Base-by-base conservation (phyloP, 35 echinoderm and acorn worm species). In the Diadema setosum region DNA sequence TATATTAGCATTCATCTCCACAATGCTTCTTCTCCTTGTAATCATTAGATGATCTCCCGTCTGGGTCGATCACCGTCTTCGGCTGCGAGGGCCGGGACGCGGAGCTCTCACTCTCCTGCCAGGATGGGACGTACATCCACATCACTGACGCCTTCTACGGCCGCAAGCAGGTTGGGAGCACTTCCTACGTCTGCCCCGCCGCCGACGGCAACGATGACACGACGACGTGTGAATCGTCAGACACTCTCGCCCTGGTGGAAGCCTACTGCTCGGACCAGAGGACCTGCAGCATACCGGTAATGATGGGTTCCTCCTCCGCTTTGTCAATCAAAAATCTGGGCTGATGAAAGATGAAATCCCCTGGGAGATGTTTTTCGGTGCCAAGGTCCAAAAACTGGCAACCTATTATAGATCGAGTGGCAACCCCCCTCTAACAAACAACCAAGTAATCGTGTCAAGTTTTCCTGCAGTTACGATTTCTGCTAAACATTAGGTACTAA, bases 111-210 rank as follows among this genome's bases (percentile, higher is more conserved):
- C 41, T 92, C 17, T 56, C 85, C 5, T 96, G 94, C 23, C 78
- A 84, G 1, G 90, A 92, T 20, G 94, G 85, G 23, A 69, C 83
- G 18, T 96, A 92, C 65, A 92, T 96, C 33, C 63, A 83, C 44
- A 88, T 96, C 44, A 82, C 78, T 7, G 94, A 96, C 46, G 89
- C 94, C 4, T 92, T 92, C 39, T 96, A 91, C 57, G 94, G 94
- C 35, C 89, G 94, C 2, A 96, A 81, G 5, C 89, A 86, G 58
- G 92, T 83, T 15, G 91, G 91, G 59, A 93, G 91, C 16, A 80
- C 81, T 2, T 90, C 92, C 41, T 45, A 84, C 0, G 82, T 90
- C 2, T 94, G 92, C 32, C 92, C 92, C 5, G 67, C 83, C 37
- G 36, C 67, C 2, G 56, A 80, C 30, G 87, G 82, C n/a, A 21